Percentiles rank a stretch among this genome's conserved stretches.
Evolutionary conservation across 1,140 invertebrate genomes (phyloP).

Genomic region (Bombus confusus): DNA sequence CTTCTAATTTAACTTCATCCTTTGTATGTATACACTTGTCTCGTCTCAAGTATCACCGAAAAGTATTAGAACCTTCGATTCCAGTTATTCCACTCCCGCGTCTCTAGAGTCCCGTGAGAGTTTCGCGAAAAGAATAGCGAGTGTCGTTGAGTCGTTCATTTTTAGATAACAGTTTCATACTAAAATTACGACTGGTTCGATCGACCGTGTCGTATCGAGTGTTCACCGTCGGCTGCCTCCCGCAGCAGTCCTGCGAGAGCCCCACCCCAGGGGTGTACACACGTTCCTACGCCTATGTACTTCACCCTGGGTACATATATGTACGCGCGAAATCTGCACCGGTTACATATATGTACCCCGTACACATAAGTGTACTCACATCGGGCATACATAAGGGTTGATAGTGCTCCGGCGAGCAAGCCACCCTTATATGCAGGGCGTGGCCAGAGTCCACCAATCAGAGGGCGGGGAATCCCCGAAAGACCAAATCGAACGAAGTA

Average conservation of each 20-base stretch:
- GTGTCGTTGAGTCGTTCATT: conserved; percentile 12
- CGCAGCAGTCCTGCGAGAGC: conserved; percentile 46
- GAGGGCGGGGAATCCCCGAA: conserved; percentile 71
- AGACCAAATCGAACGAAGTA: conserved; percentile 78
- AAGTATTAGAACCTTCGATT: not conserved
- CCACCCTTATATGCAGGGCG: conserved; percentile 78
- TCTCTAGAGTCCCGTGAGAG: not conserved
- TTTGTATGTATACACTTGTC: no score
- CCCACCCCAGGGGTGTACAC: conserved; percentile 63
- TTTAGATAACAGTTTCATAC: conserved; percentile 57
- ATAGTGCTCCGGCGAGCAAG: conserved; percentile 75
- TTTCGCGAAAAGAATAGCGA: conserved; percentile 9
- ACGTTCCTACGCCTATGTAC: conserved; percentile 65
- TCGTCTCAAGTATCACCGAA: not conserved
- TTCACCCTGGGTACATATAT: conserved; percentile 32
- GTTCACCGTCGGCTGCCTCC: conserved; percentile 35
- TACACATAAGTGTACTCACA: conserved; percentile 71
- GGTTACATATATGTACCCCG: conserved; percentile 37
- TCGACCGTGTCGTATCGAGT: conserved; percentile 68
- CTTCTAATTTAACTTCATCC: no score
- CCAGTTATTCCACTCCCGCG: not conserved
- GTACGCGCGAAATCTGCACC: conserved; percentile 51
- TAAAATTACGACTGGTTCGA: conserved; percentile 67
- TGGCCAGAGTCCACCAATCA: conserved; percentile 79
- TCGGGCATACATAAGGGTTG: conserved; percentile 75